These are phyloP conservation scores for Meiosimyza platycephala DNA, from an alignment of 2,888 invertebrate genomes.

Conservation along the genomic window DNA sequence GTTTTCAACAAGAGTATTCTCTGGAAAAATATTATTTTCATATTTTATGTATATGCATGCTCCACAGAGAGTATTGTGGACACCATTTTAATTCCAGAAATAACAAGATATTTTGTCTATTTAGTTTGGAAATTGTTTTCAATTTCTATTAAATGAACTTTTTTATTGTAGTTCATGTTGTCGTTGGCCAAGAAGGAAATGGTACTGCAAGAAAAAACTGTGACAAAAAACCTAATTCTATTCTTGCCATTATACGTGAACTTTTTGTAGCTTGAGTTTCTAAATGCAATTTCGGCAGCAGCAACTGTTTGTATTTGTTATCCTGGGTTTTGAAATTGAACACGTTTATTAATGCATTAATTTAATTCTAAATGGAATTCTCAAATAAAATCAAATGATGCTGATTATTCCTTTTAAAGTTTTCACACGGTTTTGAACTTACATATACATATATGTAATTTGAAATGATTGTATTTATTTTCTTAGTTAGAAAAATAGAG, in stretches of 20 bases:
- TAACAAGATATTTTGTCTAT: slow-evolving; percentile 20
- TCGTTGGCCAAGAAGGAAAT: neutral
- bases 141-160: slow-evolving; percentile 1
- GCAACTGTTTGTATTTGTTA: neutral
- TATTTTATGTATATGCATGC: slow-evolving; percentile 7
- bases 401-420: too few species aligned
- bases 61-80: too few species aligned
- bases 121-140: slow-evolving; percentile 18
- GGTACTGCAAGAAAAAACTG: neutral
- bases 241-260: too few species aligned
- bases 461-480: too few species aligned
- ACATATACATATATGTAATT: too few species aligned
- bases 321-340: slow-evolving; percentile 11
- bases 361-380: neutral
- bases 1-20: neutral
- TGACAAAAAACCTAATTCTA: neutral
- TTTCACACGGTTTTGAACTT: too few species aligned
- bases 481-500: too few species aligned
- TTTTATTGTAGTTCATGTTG: neutral
- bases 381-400: too few species aligned
- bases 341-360: slow-evolving; percentile 30
- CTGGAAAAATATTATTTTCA: neutral
- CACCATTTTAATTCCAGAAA: slow-evolving; percentile 2
- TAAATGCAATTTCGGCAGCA: too few species aligned
- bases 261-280: too few species aligned